Evolutionary conservation across 2,113 vertebrate species (phyloP), one percentile per base, ranked within the genome.

Genomic region (cattle (Bos taurus)): DNA sequence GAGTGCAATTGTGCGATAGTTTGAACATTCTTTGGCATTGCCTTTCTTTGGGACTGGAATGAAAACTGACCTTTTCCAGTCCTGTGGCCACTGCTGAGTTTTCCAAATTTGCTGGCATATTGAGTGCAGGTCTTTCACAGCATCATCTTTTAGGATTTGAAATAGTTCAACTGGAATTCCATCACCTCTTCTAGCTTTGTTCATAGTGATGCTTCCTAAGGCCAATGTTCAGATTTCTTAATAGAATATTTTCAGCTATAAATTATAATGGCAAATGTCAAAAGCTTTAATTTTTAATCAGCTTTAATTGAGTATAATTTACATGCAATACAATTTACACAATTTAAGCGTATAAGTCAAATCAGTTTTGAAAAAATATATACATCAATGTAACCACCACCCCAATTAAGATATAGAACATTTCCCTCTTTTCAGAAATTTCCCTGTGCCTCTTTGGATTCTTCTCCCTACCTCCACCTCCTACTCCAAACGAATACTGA

Each of bases 281-380:
- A 86, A 89, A 83, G 40, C 6, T 82, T 89, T 95, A 64, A 85
- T 86, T 97, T 97, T 95, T 89, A 80, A 56, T 93, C 12, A 36
- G 28, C 50, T 67, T 96, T 78, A 85, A 86, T 94, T 25, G 94
- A 43, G 11, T 92, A n/a, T 89, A 59, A 88, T 74, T 93, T 93
- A 43, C 6, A 91, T 77, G 40, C n/a, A 86, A 26, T 89, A 52
- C 46, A 91, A 43, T 94, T 77, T 86, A 19, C 2, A 77, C 33
- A 86, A 86, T 81, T 74, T 74, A 62, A 91, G 6, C 43, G 2
- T 54, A 50, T 85, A 40, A 74, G 40, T 91, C 77, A 94, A 16
- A 33, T 97, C 25, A 71, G 30, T 85, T 40, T 93, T 90, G 89
- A 56, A 30, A 84, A 36, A 56, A 36, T 81, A 62, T 2, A 43